Base-by-base conservation (phyloP, 1,140 invertebrate species). In the Cataglyphis hispanica region DNA sequence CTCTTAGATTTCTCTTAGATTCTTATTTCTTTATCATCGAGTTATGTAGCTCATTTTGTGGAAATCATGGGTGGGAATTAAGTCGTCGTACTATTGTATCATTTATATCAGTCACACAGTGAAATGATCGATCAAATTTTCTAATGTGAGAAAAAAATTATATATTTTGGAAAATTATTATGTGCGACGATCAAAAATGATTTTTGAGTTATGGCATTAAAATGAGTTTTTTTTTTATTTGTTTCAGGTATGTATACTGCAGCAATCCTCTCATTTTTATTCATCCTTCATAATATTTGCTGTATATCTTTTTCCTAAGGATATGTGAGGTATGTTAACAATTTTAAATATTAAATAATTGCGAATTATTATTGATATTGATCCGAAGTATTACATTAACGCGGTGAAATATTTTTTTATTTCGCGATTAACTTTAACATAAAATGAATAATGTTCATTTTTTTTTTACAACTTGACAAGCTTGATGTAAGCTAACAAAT, bases 181-280 rank as follows among this genome's bases (percentile, higher is more conserved):
- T 61, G 8, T 6, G n/a, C n/a, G n/a, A n/a, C 8, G 10, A 40
- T 76, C 37, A 50, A 1, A 84, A 37, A 84, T 3, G 22, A 74
- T 37, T 37, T 60, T 2, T 8, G 3, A 37, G 46, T 74, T 60
- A 58, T 53, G 22, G 19, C 27, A 31, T 61, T 75, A 84, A 84
- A 72, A n/a, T 25, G 31, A 43, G 25, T 16, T 50, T 40, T n/a
- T 67, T 67, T 56, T 40, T 60, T 61, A 27, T 31, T 53, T 61
- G 25, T 60, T 58, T 74, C 72, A 84, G 69, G 70, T 75, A 84
- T 34, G 60, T 75, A 60, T 75, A 60, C 31, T 7, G 22, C 37
- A 53, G 22, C 19, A 66, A 25, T 66, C 7, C 40, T 63, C n/a
- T 53, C 13, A 31, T 66, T 66, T 27, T 13, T 7, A 78, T 25